These are phyloP conservation scores for Hecatera dysodea DNA, from an alignment of 2,888 invertebrate species.

Conservation along the genomic window DNA sequence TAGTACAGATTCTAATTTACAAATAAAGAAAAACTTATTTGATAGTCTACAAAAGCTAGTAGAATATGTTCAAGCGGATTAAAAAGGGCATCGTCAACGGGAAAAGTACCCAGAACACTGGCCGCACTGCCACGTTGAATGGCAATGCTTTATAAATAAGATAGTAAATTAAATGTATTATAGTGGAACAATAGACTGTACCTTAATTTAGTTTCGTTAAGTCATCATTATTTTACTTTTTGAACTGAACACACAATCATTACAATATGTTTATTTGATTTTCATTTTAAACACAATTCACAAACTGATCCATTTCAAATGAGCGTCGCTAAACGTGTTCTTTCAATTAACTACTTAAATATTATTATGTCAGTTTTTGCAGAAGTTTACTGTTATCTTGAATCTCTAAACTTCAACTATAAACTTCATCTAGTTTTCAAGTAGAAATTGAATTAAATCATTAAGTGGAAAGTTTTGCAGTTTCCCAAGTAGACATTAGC, in stretches of 20 bases:
- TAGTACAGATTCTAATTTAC: too few species aligned
- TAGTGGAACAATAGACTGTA: background rate
- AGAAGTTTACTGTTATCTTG: background rate
- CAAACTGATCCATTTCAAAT: background rate
- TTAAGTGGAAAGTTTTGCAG: slow-evolving; percentile 11
- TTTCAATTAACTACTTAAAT: background rate
- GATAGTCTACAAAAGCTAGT: too few species aligned
- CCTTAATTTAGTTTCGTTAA: background rate
- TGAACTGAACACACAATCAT: background rate
- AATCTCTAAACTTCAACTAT: slow-evolving; percentile 10
- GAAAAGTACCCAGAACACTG: too few species aligned
- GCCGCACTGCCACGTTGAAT: too few species aligned
- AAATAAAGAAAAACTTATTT: too few species aligned
- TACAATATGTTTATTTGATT: background rate
- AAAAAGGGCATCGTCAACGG: too few species aligned
- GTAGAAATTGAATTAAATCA: slow-evolving; percentile 13
- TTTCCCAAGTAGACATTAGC: background rate
- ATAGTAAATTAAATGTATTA: background rate
- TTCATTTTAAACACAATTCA: background rate
- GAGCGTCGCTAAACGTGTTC: background rate
- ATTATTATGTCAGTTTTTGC: background rate
- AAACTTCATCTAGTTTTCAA: slow-evolving; percentile 12
- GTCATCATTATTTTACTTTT: slow-evolving; percentile 13
- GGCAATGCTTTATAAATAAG: background rate
- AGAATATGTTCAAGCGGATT: too few species aligned